These are phyloP conservation scores for Megaceryle maxima DNA, from an alignment of 2,113 vertebrate species.

Conservation along the genomic window DNA sequence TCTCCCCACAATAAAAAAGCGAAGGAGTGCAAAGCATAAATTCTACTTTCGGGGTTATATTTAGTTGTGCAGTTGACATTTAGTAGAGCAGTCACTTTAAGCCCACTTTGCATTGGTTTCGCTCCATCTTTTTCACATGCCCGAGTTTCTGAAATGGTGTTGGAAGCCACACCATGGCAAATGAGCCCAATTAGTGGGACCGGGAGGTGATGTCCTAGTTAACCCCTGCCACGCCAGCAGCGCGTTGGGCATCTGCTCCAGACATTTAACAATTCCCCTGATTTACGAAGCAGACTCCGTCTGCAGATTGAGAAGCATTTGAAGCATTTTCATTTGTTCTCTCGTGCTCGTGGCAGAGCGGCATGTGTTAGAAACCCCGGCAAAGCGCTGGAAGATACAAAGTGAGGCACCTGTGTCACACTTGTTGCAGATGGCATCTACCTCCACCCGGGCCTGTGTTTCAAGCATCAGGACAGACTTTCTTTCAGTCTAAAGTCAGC, in stretches of 20 bases:
- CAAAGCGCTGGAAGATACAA: neutral
- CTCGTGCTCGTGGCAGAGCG: neutral
- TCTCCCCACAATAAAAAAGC: slow-evolving; percentile 74
- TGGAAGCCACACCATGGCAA: slow-evolving; percentile 37
- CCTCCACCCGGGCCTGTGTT: neutral
- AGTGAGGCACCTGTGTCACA: neutral
- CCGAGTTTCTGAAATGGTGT: neutral
- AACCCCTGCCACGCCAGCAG: neutral
- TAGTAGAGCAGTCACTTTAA: slow-evolving; percentile 55
- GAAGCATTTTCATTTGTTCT: neutral
- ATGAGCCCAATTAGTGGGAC: slow-evolving; percentile 28
- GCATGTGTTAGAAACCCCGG: neutral
- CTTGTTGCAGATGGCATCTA: neutral
- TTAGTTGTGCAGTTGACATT: slow-evolving; percentile 70
- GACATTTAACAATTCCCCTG: neutral
- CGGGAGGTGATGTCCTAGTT: slow-evolving; percentile 2
- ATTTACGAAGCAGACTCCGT: neutral
- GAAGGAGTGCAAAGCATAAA: slow-evolving; percentile 70
- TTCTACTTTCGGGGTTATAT: slow-evolving; percentile 71
- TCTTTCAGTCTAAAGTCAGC: neutral
- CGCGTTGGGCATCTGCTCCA: neutral
- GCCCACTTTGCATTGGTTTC: slow-evolving; percentile 50
- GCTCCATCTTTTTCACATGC: slow-evolving; percentile 63
- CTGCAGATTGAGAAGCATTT: neutral
- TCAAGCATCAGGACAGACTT: neutral